These are phyloP conservation scores for Montipora sp. DNA, from an alignment of 64 coral and sea anemone genomes.

Conservation along the genomic window DNA sequence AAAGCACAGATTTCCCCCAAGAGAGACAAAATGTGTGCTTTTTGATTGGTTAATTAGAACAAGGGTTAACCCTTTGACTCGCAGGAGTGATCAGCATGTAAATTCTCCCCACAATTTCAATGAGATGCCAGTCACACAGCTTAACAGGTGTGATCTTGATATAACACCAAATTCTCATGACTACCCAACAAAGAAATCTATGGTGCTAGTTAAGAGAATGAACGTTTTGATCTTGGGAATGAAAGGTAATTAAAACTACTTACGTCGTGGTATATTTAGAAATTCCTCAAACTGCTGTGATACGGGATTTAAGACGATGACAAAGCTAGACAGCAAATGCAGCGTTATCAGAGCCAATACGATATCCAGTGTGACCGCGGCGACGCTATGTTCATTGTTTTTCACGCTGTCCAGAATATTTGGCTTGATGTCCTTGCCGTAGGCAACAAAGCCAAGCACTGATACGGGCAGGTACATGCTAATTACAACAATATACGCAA, in stretches of 20 bases:
- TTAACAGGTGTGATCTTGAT: too few relatives aligned
- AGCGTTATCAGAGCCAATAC: slow-evolving; percentile 72
- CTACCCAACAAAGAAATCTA: too few relatives aligned
- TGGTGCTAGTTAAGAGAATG: too few relatives aligned
- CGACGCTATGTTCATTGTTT: not conserved
- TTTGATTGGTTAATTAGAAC: too few relatives aligned
- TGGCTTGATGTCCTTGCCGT: slow-evolving; percentile 59
- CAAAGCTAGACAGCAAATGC: slow-evolving; percentile 88
- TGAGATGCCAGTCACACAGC: too few relatives aligned
- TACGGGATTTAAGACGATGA: slow-evolving; percentile 92
- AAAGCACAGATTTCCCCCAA: too few relatives aligned
- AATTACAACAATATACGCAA: slow-evolving; percentile 78
- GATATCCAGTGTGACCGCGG: slow-evolving; percentile 46
- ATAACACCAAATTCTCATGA: too few relatives aligned
- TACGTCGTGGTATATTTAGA: slow-evolving; percentile 70
- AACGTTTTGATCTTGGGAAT: too few relatives aligned
- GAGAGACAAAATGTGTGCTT: too few relatives aligned
- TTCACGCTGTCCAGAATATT: slow-evolving; percentile 79
- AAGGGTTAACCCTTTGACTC: too few relatives aligned
- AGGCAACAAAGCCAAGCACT: slow-evolving; percentile 80
- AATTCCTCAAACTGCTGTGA: slow-evolving; percentile 87
- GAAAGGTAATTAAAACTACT: not conserved
- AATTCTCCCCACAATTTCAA: too few relatives aligned
- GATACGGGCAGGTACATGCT: slow-evolving; percentile 90
- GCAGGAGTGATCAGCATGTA: too few relatives aligned